Evolutionary conservation across 2,113 vertebrate species (phyloP).

Genomic region (Coturnix japonica): DNA sequence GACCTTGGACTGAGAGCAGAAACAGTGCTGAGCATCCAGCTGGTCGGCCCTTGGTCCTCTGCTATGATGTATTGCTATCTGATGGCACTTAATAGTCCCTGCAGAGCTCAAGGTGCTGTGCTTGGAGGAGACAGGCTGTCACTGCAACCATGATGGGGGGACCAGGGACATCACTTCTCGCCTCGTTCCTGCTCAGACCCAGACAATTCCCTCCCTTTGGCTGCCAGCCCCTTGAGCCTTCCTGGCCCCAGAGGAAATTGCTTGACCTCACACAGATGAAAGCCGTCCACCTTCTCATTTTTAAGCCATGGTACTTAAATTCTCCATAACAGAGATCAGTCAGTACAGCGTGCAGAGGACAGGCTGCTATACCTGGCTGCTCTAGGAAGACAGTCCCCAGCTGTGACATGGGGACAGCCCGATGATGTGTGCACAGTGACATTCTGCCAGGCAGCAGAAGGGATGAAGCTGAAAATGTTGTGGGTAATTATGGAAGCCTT

Average conservation of each 20-base stretch:
- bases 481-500: neutral
- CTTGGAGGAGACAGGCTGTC: neutral
- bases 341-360: neutral
- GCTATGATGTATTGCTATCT: neutral
- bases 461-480: neutral
- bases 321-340: neutral
- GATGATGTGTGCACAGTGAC: rapidly evolving
- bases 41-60: neutral
- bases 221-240: neutral
- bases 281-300: neutral
- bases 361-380: neutral
- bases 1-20: neutral
- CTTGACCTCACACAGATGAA: neutral
- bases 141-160: rapidly evolving
- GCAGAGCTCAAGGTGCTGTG: neutral
- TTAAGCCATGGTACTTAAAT: neutral
- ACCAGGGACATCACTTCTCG: neutral
- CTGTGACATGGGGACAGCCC: rapidly evolving
- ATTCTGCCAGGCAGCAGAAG: neutral
- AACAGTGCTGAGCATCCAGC: neutral
- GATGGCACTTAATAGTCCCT: neutral
- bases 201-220: neutral
- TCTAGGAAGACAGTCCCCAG: rapidly evolving
- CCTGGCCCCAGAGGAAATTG: neutral
- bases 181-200: neutral